Evolutionary conservation across 2,888 invertebrate genomes (phyloP).

Genomic region (Vanessa cardui): DNA sequence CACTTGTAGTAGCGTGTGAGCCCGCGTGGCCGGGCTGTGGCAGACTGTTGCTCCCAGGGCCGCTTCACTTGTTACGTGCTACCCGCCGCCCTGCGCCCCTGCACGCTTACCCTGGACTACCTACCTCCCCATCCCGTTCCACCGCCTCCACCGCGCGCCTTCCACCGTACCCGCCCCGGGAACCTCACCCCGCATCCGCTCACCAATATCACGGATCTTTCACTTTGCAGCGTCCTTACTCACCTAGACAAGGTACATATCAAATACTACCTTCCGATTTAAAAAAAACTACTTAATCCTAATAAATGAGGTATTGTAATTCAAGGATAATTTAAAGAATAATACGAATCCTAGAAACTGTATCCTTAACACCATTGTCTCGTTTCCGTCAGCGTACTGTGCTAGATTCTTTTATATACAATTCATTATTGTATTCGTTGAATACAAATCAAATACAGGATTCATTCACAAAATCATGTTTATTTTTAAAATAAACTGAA

Average conservation of each 20-base stretch:
- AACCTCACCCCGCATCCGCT: slow-evolving; percentile 69
- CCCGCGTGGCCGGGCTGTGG: slow-evolving; percentile 81
- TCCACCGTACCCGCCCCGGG: slow-evolving; percentile 49
- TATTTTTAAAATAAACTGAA: too few species aligned
- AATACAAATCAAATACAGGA: too few species aligned
- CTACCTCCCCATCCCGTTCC: slow-evolving; percentile 50
- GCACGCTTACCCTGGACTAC: slow-evolving; percentile 35
- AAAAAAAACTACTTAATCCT: slow-evolving; percentile 39
- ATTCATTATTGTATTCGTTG: too few species aligned
- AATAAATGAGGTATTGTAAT: slow-evolving; percentile 33
- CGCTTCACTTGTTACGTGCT: slow-evolving; percentile 82
- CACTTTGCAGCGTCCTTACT: slow-evolving; percentile 75
- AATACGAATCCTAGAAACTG: not conserved
- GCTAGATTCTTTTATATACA: too few species aligned
- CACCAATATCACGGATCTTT: slow-evolving; percentile 72
- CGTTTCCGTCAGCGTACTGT: too few species aligned
- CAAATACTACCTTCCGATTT: slow-evolving; percentile 47
- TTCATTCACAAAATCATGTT: too few species aligned
- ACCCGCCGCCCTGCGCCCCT: slow-evolving; percentile 69
- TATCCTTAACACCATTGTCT: too few species aligned
- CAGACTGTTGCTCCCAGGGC: slow-evolving; percentile 83
- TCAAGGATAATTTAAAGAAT: slow-evolving; percentile 34
- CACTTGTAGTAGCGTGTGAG: slow-evolving; percentile 65
- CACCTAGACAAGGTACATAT: slow-evolving; percentile 53
- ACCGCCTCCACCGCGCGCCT: slow-evolving; percentile 49